A percentile compares a stretch with the other conserved stretches of the same genome.
Evolutionary conservation across 2,797 vertebrate genomes (phyloP).

Genomic region (Leptoclinus maculatus): DNA sequence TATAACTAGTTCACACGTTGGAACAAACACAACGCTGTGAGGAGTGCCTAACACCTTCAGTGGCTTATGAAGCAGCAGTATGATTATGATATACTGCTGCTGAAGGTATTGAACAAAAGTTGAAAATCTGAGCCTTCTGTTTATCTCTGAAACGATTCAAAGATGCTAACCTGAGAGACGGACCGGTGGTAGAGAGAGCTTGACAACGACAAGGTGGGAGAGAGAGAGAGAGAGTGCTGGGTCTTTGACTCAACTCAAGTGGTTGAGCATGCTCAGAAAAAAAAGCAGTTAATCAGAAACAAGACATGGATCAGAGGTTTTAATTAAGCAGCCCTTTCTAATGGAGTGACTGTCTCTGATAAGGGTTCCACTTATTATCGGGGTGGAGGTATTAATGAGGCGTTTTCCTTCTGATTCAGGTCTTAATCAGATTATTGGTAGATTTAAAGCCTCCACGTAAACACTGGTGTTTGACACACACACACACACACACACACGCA

Average conservation of each 20-base stretch:
- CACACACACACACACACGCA: not conserved
- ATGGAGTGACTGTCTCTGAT: conserved; percentile 5
- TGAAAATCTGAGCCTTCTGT: not conserved
- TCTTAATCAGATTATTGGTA: conserved; percentile 27
- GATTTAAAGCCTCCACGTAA: conserved; percentile 8
- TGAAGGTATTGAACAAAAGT: not conserved
- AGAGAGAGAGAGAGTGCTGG: not conserved
- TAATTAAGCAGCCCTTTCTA: not conserved
- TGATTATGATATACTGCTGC: not conserved
- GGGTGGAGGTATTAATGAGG: conserved; percentile 11
- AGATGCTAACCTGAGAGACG: not conserved
- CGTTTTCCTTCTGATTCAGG: conserved; percentile 13
- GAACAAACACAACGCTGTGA: not conserved
- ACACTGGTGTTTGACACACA: conserved; percentile 4
- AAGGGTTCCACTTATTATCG: conserved; percentile 1
- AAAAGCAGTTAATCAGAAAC: not conserved
- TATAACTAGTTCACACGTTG: not conserved
- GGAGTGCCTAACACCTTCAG: not conserved
- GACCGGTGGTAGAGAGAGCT: not conserved
- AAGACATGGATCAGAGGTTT: not conserved
- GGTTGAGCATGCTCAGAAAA: not conserved
- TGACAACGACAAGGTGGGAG: not conserved
- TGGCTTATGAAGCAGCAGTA: not conserved
- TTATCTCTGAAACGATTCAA: not conserved
- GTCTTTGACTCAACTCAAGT: not conserved